phyloP scores from a whole-genome alignment of 2,888 invertebrate species.

The Drosophila borealis region DNA sequence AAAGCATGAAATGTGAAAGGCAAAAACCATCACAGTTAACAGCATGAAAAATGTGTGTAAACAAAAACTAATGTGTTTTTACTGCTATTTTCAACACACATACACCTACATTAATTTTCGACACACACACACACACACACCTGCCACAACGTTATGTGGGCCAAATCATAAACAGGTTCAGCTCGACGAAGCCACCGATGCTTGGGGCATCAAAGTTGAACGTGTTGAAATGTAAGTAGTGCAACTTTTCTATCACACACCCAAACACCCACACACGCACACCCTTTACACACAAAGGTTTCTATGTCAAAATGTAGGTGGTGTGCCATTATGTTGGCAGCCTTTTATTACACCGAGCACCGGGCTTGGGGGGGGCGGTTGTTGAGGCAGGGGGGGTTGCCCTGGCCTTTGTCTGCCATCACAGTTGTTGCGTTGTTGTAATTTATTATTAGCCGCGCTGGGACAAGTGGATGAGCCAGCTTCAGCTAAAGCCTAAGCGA shows the following conservation, averaged over 20 bases:
- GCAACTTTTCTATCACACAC: slow-evolving; percentile 60
- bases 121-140: slow-evolving; percentile 34
- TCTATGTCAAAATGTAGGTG: slow-evolving; percentile 65
- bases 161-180: slow-evolving; percentile 86
- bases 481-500: not conserved
- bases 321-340: slow-evolving; percentile 23
- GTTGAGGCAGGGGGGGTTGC: not conserved
- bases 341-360: slow-evolving; percentile 33
- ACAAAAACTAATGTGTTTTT: slow-evolving; percentile 79
- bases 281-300: slow-evolving; percentile 31
- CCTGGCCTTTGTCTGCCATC: slow-evolving; percentile 68
- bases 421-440: slow-evolving; percentile 53
- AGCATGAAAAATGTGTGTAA: slow-evolving; percentile 73
- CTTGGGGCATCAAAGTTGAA: slow-evolving; percentile 98
- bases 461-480: slow-evolving; percentile 54
- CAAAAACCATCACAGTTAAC: slow-evolving; percentile 65
- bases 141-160: slow-evolving; percentile 65
- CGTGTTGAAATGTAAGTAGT: slow-evolving; percentile 96
- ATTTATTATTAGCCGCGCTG: slow-evolving; percentile 71
- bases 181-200: slow-evolving; percentile 95
- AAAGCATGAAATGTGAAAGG: slow-evolving; percentile 42
- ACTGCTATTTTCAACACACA: slow-evolving; percentile 70
- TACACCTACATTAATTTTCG: slow-evolving; percentile 8
- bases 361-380: slow-evolving; percentile 6
- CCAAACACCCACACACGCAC: slow-evolving; percentile 24